Base-by-base conservation (phyloP, 2,888 invertebrate species). In the Leucophenga montana region DNA sequence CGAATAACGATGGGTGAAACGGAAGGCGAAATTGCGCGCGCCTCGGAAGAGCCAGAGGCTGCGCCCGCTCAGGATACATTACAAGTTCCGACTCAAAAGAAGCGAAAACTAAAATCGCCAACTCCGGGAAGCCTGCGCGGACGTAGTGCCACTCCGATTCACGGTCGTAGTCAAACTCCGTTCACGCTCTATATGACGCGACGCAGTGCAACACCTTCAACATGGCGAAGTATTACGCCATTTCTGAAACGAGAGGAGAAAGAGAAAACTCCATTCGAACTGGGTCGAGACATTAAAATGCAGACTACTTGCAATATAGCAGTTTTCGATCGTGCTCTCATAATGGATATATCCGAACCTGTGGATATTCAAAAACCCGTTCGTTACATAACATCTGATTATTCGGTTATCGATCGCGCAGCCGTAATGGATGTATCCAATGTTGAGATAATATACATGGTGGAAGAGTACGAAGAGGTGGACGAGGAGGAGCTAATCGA, bases 401-500 rank as follows among this genome's bases (percentile, higher is more conserved):
- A 88, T 71, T 89, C 89, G 68, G 89, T 89, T 68, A 89, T 89
- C 72, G 89, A 89, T 85, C 87, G 88, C 73, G 89, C 89, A 74
- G 87, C 87, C 74, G 89, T 89, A 76, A 89, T 89, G 89, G 89
- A 89, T 77, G 86, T 89, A 66, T 89, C 89, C 50, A 89, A 89
- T 80, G 88, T 88, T 79, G 89, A 89, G 85, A 88, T 89, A 79
- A 88, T 89, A 66, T 89, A 89, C 75, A 87, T 88, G 39, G 88
- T 89, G 22, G 89, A 89, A 71, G 89, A 89, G 71, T 88, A 88
- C 71, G 88, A 88, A 69, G 88, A 88, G 66, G 83, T 85, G 66
- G 84, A 86, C 59, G 86, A 85, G 71, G 85, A 86, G 66, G 84
- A 86, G 71, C 85, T 88, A 61, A 85, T 83, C 46, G 79, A 85